phyloP scores from a whole-genome alignment of 1,140 invertebrate species.

The Antheraea mylitta region DNA sequence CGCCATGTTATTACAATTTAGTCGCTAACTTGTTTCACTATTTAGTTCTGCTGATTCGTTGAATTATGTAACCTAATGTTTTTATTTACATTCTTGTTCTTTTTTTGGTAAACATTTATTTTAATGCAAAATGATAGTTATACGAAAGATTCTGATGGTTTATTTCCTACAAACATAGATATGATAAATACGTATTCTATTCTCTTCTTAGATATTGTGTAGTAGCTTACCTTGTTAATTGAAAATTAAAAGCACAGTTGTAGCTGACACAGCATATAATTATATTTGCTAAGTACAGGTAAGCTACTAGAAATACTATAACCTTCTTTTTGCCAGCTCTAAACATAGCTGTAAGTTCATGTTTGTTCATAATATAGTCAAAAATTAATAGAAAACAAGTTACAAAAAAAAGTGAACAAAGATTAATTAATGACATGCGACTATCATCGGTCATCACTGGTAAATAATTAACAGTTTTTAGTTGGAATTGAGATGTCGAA shows the following conservation, averaged over 20 bases:
- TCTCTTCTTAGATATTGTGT: too few relatives aligned
- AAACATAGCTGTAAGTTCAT: too few relatives aligned
- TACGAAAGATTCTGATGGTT: background rate
- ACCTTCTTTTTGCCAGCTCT: too few relatives aligned
- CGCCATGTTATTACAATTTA: background rate
- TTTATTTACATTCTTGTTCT: background rate
- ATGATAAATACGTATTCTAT: too few relatives aligned
- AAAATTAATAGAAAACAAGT: too few relatives aligned
- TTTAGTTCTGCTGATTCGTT: background rate
- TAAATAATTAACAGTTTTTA: background rate
- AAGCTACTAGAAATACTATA: too few relatives aligned
- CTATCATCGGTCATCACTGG: background rate
- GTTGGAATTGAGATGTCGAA: conserved; percentile 24
- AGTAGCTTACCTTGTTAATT: too few relatives aligned
- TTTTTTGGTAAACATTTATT: background rate
- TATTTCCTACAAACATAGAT: too few relatives aligned
- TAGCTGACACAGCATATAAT: too few relatives aligned
- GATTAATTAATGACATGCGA: background rate
- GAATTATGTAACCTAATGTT: background rate
- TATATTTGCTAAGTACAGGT: too few relatives aligned
- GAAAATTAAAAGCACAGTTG: too few relatives aligned
- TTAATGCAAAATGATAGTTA: background rate
- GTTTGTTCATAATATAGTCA: background rate
- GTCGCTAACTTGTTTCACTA: background rate
- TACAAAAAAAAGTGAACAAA: background rate